Evolutionary conservation across 2,797 vertebrate genomes (phyloP).

Genomic region (Pelochelys cantorii): DNA sequence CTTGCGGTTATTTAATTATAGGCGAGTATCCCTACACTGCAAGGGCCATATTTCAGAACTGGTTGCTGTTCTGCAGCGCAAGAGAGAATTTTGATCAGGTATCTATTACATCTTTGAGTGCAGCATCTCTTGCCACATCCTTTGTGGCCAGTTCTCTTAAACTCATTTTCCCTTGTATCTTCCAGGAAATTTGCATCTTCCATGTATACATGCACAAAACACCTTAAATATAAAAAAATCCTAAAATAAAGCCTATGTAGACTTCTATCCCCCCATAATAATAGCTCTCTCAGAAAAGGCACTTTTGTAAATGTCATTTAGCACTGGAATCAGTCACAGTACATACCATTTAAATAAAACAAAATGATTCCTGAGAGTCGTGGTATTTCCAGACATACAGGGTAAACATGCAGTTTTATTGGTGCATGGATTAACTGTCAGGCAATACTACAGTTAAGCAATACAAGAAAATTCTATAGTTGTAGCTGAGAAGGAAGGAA

Average conservation of each 20-base stretch:
- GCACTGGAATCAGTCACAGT: conserved; percentile 49
- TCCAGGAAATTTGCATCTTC: neutral
- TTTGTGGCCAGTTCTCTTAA: neutral
- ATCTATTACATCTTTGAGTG: accelerated
- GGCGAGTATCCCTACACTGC: neutral
- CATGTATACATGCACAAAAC: neutral
- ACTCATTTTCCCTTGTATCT: neutral
- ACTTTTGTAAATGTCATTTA: conserved; percentile 66
- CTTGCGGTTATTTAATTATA: neutral
- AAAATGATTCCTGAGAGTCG: conserved; percentile 63
- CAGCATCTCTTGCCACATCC: neutral
- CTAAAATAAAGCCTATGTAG: conserved; percentile 17
- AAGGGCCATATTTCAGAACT: neutral
- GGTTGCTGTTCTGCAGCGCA: accelerated
- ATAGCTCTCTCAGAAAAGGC: conserved; percentile 41
- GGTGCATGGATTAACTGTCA: conserved; percentile 35
- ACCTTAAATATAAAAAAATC: neutral
- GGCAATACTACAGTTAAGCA: conserved; percentile 22
- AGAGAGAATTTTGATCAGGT: accelerated
- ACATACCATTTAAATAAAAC: conserved; percentile 67
- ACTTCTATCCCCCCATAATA: conserved; percentile 18
- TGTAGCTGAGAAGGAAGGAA: neutral
- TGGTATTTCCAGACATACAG: conserved; percentile 70
- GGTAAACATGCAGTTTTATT: conserved; percentile 64
- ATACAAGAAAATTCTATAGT: conserved; percentile 22